Conservation (phyloP, 2,113 vertebrate genomes). For the Microcebus tavaratra region DNA sequence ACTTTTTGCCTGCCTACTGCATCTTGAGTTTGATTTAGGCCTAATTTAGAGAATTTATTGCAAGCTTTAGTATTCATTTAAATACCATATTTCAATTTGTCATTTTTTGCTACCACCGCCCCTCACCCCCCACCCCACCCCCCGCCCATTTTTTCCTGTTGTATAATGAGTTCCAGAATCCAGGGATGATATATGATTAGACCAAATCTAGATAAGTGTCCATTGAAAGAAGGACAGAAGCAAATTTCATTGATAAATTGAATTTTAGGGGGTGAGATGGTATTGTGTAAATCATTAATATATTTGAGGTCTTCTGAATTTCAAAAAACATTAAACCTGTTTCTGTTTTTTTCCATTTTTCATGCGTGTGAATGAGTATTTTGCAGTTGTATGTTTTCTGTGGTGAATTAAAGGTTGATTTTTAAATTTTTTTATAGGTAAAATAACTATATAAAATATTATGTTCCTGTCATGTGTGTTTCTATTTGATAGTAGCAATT, state of each 20-base stretch:
- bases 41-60: conserved; percentile 33
- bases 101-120: background rate
- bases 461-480: background rate
- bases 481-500: conserved; percentile 2
- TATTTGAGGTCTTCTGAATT: conserved; percentile 15
- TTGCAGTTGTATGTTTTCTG: background rate
- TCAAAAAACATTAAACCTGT: background rate
- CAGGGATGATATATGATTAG: background rate
- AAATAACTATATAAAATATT: conserved; percentile 34
- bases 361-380: background rate
- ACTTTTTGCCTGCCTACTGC: background rate
- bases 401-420: conserved; percentile 37
- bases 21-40: conserved; percentile 35
- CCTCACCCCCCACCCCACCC: too few species aligned
- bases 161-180: conserved; percentile 28
- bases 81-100: background rate
- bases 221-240: background rate
- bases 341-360: conserved; percentile 13
- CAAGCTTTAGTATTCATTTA: conserved; percentile 4
- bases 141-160: background rate
- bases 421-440: conserved; percentile 43
- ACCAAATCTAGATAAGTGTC: background rate
- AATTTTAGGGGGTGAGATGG: background rate
- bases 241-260: background rate
- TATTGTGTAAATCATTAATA: conserved; percentile 10